These are phyloP conservation scores for Himalopsyche japonica DNA, from an alignment of 2,888 invertebrate species.

Conservation along the genomic window DNA sequence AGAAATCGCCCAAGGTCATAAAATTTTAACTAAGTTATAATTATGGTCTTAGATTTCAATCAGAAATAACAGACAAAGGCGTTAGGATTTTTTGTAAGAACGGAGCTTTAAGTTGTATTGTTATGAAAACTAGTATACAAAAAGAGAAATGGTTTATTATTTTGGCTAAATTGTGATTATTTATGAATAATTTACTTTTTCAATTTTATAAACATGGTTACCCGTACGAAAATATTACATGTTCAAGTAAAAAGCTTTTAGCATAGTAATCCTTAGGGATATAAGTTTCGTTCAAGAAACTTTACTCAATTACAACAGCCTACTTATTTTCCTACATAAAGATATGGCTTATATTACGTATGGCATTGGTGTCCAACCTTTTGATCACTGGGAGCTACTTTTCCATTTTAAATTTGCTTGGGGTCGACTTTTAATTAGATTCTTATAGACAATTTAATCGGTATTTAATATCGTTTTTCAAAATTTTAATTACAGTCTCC, in stretches of 20 bases:
- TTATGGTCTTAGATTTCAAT: background rate
- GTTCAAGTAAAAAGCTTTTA: background rate
- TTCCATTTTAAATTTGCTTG: too few relatives aligned
- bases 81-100: background rate
- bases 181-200: background rate
- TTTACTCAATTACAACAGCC: background rate
- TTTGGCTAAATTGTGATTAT: background rate
- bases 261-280: background rate
- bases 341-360: background rate
- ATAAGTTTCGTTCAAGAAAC: background rate
- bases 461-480: too few relatives aligned
- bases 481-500: too few relatives aligned
- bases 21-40: background rate
- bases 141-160: background rate
- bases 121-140: too few relatives aligned
- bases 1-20: background rate
- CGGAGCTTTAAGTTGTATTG: background rate
- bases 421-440: too few relatives aligned
- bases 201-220: background rate
- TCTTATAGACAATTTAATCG: too few relatives aligned
- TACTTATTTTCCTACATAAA: background rate
- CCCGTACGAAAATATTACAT: background rate
- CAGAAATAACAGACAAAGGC: background rate
- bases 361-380: too few relatives aligned
- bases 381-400: too few relatives aligned